Evolutionary conservation across 2,888 invertebrate species (phyloP).

Genomic region (Cryptocheilus praepositus): DNA sequence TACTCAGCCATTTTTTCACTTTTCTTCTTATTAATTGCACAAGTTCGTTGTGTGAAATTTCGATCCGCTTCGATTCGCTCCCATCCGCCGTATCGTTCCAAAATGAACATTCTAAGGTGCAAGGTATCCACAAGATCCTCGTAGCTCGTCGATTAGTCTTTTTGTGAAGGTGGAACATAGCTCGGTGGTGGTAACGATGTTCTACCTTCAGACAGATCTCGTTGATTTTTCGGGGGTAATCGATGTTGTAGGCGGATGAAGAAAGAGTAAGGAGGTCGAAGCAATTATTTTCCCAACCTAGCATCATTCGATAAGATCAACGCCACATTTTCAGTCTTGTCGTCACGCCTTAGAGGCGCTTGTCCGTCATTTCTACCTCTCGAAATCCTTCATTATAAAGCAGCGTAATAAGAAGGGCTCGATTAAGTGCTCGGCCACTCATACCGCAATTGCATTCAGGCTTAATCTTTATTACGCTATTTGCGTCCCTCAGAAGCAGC

Average conservation of each 20-base stretch:
- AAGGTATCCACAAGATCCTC: background rate
- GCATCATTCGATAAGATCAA: background rate
- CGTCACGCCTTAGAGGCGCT: background rate
- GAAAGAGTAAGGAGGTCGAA: background rate
- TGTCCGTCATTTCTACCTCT: constrained; percentile 13
- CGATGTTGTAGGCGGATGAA: background rate
- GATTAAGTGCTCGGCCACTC: constrained; percentile 25
- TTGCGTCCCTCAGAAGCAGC: too few species aligned
- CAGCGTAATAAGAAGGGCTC: constrained; percentile 23
- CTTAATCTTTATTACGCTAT: background rate
- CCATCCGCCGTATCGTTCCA: too few species aligned
- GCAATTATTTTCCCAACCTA: background rate
- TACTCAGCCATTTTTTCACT: constrained; percentile 12
- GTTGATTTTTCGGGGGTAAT: background rate
- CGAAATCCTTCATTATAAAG: background rate
- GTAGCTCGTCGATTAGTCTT: constrained; percentile 1
- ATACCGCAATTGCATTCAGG: constrained; percentile 7
- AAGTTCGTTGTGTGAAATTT: too few species aligned
- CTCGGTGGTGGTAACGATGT: too few species aligned
- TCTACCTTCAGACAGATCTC: background rate
- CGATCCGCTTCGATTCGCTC: too few species aligned
- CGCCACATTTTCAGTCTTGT: constrained; percentile 9
- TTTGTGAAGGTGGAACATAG: background rate
- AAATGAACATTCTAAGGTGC: too few species aligned
- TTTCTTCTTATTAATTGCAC: constrained; percentile 30